Evolutionary conservation across 1,140 invertebrate species (phyloP).

Genomic region (Venturia canescens): DNA sequence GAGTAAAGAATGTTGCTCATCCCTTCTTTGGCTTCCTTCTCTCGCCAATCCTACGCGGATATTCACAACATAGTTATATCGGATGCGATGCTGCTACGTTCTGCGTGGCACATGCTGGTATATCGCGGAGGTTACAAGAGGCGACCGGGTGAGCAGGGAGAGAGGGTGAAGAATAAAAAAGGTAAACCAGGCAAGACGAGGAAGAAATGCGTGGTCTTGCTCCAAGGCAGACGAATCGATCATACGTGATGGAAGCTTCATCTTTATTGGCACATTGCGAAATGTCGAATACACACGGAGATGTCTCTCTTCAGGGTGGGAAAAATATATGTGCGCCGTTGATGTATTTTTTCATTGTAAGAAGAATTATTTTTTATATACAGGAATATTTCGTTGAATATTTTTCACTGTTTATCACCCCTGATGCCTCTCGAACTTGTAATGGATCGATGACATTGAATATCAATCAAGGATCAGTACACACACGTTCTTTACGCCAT

Average conservation of each 20-base stretch:
- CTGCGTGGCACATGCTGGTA: constrained; percentile 41
- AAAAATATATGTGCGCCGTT: not conserved
- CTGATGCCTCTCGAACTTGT: not conserved
- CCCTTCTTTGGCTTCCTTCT: not conserved
- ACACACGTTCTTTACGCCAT: not conserved
- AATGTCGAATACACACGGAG: constrained; percentile 53
- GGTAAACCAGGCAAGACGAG: constrained; percentile 46
- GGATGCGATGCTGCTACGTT: constrained; percentile 24
- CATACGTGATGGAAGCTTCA: constrained; percentile 73
- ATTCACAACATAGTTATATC: constrained; percentile 53
- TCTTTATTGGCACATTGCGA: constrained; percentile 69
- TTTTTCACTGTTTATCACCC: not conserved
- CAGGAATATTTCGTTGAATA: not conserved
- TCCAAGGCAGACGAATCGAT: constrained; percentile 68
- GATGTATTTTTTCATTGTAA: too few relatives aligned
- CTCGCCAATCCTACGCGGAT: not conserved
- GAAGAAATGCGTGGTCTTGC: constrained; percentile 60
- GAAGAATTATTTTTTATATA: not conserved
- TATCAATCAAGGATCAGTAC: constrained; percentile 19
- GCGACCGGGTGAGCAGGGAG: constrained; percentile 36
- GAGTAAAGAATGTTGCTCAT: constrained; percentile 65
- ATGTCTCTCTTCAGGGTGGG: constrained; percentile 15
- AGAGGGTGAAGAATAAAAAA: constrained; percentile 25
- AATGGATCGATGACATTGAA: constrained; percentile 36
- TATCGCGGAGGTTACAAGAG: constrained; percentile 46